Evolutionary conservation across 2,888 invertebrate genomes (phyloP).

Genomic region (Noctua janthe): DNA sequence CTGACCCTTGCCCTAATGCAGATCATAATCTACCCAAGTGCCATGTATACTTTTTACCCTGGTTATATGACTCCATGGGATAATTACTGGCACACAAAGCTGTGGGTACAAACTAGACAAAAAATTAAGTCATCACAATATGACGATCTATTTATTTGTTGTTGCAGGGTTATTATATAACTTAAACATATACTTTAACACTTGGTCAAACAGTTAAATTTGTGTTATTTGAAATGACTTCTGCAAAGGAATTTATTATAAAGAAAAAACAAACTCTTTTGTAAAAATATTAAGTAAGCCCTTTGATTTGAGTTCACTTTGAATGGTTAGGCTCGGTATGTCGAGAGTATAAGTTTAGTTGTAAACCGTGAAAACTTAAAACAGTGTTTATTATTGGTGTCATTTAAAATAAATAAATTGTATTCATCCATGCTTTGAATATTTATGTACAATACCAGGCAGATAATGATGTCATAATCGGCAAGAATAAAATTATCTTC

Average conservation of each 20-base stretch:
- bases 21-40: background rate
- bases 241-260: background rate
- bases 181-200: no score
- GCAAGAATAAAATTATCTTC: background rate
- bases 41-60: background rate
- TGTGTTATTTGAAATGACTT: background rate
- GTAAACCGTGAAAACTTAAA: no score
- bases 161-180: no score
- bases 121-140: background rate
- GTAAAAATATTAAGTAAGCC: no score
- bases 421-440: background rate
- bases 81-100: background rate
- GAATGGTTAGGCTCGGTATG: background rate
- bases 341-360: no score
- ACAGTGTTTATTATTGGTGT: background rate
- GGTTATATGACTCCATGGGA: background rate
- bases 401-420: background rate
- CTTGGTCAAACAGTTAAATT: background rate
- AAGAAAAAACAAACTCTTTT: background rate
- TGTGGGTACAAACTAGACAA: background rate
- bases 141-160: background rate
- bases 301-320: background rate
- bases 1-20: no score
- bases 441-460: background rate
- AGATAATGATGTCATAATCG: background rate